Evolutionary conservation across 2,797 vertebrate species (phyloP), one percentile per base, ranked within the genome.

Genomic region (Corythornis leucogaster): DNA sequence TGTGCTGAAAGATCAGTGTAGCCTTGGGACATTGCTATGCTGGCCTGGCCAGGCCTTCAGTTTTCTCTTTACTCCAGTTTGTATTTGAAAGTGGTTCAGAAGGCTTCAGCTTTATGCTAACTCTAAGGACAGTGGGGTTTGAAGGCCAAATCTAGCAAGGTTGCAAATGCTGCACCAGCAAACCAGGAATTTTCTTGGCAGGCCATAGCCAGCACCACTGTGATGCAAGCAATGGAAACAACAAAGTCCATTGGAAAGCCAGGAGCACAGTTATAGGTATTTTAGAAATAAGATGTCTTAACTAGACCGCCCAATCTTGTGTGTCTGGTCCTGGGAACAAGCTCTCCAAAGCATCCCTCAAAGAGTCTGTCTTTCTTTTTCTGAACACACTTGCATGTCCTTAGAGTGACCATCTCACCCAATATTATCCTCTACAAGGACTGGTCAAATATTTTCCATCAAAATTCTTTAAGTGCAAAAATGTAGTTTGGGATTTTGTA

Each of bases 391-490:
- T 43, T 11, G 3, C 2, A 2, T 9, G 19, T 57, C 57, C 74
- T 76, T 50, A 18, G 16, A 31, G 33, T 7, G 77, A 38, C 22
- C 42, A 58, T n/a, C 35, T 67, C 22, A 17, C 62, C 33, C 22
- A 46, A 26, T 11, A 79, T 31, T 18, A 35, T 33, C 11, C 35
- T 9, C 25, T 78, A 35, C 16, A 42, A 16, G 63, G 48, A 33
- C n/a, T 19, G 11, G 24, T 62, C 45, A 63, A 89, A 73, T 3
- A 4, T 66, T 85, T 75, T 62, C 31, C 7, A 48, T 40, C 21
- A 35, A 80, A 90, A 62, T 35, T 35, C 33, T n/a, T 73, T 58
- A 70, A 74, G 24, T 26, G 46, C 67, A 80, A 90, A 91, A 84
- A 81, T 20, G 11, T 30, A 42, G 7, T 45, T 88, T 76, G 22